Evolutionary conservation across 2,797 vertebrate species (phyloP).

Genomic region (Mareca penelope): DNA sequence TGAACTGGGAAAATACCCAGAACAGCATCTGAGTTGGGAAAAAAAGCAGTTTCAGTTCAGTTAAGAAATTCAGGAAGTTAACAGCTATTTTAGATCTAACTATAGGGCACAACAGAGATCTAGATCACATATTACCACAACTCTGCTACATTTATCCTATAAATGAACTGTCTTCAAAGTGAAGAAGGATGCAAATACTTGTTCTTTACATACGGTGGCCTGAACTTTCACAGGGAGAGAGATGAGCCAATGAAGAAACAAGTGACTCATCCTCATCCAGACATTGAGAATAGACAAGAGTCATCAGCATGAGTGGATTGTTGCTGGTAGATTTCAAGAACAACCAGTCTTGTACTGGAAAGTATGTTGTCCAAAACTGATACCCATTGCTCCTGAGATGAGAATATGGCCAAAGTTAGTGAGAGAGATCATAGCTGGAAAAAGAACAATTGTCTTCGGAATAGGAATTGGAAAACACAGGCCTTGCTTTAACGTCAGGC

Average conservation of each 20-base stretch:
- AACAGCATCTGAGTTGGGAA: not conserved
- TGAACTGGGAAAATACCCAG: not conserved
- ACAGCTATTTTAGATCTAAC: not conserved
- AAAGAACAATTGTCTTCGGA: not conserved
- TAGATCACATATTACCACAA: not conserved
- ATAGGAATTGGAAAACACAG: not conserved
- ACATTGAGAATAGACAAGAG: not conserved
- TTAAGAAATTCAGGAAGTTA: not conserved
- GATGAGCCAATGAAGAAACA: not conserved
- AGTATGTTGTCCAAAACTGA: not conserved
- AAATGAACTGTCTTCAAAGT: not conserved
- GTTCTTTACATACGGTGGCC: not conserved
- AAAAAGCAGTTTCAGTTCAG: not conserved
- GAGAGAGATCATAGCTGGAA: not conserved
- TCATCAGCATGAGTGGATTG: not conserved
- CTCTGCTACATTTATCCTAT: not conserved
- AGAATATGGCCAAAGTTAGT: not conserved
- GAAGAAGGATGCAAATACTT: not conserved
- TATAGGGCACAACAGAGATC: not conserved
- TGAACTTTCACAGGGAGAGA: not conserved
- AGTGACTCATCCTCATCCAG: not conserved
- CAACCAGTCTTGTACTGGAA: not conserved
- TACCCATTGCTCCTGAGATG: not conserved
- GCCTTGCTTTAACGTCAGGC: not conserved
- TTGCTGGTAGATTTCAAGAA: not conserved